Base-by-base conservation (phyloP, 2,797 vertebrate genomes). In the Rhadinocentrus ornatus region DNA sequence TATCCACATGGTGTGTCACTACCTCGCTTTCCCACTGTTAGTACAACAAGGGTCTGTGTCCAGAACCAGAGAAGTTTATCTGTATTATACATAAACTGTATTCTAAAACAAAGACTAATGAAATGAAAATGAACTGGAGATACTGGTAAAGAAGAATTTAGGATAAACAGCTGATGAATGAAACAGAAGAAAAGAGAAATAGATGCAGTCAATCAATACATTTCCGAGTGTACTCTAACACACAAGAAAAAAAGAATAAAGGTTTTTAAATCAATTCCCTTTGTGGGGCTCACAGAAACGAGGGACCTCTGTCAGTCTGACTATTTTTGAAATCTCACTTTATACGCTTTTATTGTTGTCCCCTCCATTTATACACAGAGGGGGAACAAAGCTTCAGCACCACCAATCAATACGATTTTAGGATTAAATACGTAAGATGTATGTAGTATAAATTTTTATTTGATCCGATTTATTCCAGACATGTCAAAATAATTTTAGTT, bases 251-350 rank as follows among this genome's bases (percentile, higher is more conserved):
- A 35, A 78, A 66, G 64, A 46, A 65, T 8, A n/a, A 9, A n/a
- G 7, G 8, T n/a, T 41, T 80, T 69, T 73, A 73, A 84, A 86
- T 86, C 80, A 80, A 77, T 84, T 73, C 39, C 52, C 15, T 52
- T 52, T 66, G 44, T 55, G 32, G 22, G 29, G 37, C 39, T 72
- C 41, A 44, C 22, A 81, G 71, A 34, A 55, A 60, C 62, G 48
- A 50, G 4, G 16, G 4, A 11, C 20, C 22, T 32, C 67, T 73
- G 18, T 15, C 20, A 20, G 9, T 18, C 34, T 22, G 6, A 13
- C 35, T 37, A 37, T 60, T 60, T 63, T 58, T 64, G 12, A 16
- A 9, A n/a, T 20, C 62, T 26, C 37, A 41, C n/a, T 24, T 48
- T 22, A 44, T 26, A 20, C 18, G 59, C 11, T 39, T 63, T 58